phyloP scores from a whole-genome alignment of 2,888 invertebrate species.

The Clitarchus hookeri region DNA sequence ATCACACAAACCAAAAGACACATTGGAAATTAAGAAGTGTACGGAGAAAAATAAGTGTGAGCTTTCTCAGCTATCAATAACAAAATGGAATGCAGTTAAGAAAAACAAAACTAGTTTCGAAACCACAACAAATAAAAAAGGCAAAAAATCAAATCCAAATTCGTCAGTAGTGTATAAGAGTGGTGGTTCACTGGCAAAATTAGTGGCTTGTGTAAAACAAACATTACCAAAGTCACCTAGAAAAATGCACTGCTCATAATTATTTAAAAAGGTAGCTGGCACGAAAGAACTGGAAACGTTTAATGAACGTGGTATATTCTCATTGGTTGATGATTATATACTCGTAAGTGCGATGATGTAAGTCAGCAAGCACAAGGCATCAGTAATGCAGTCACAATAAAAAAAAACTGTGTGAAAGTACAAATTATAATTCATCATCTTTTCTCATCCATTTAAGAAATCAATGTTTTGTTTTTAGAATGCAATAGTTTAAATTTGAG shows the following conservation, averaged over 20 bases:
- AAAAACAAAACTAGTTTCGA: not conserved
- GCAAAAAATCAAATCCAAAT: not conserved
- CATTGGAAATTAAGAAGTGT: not conserved
- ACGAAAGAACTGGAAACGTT: not conserved
- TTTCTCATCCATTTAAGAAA: not conserved
- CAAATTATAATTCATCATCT: conserved; percentile 29
- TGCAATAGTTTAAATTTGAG: not conserved
- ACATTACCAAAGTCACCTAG: conserved; percentile 12
- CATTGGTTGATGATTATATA: not conserved
- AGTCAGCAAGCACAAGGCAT: conserved; percentile 29
- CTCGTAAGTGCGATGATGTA: conserved; percentile 26
- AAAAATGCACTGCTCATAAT: not conserved
- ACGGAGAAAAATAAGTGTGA: not conserved
- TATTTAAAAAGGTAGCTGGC: not conserved
- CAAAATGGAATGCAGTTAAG: not conserved
- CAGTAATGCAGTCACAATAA: conserved; percentile 28
- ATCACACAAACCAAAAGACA: too few species aligned
- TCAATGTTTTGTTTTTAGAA: not conserved
- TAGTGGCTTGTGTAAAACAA: not conserved
- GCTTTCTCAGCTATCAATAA: not conserved
- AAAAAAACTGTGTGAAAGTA: conserved; percentile 23
- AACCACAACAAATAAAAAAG: not conserved
- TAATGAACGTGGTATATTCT: too few species aligned
- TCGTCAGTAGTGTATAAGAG: not conserved
- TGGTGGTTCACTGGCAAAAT: not conserved